Conservation (phyloP, 1,140 invertebrate genomes). For the Himalopsyche phryganea region DNA sequence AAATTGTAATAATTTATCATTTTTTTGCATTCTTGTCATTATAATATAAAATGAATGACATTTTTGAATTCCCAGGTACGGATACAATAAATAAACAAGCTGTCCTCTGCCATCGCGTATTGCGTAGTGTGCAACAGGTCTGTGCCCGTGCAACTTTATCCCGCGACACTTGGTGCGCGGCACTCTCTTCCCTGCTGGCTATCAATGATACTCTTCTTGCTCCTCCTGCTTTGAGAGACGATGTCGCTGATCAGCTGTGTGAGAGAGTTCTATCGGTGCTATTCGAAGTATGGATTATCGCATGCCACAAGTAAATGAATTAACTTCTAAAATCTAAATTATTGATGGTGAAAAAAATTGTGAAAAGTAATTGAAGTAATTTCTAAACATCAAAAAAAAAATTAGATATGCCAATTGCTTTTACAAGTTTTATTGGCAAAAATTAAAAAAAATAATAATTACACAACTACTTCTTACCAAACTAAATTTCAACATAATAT, state of each 20-base stretch:
- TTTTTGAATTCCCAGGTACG: slow-evolving; percentile 57
- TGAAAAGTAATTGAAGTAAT: too few species aligned
- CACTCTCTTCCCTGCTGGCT: slow-evolving; percentile 85
- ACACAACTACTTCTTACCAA: too few species aligned
- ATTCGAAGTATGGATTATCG: slow-evolving; percentile 92
- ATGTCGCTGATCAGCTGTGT: slow-evolving; percentile 92
- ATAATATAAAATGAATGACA: not conserved
- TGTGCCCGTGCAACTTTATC: slow-evolving; percentile 80
- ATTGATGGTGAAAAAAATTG: too few species aligned
- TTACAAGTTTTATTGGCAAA: too few species aligned
- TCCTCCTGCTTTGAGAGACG: slow-evolving; percentile 88
- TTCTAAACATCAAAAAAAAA: too few species aligned
- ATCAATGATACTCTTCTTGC: slow-evolving; percentile 90
- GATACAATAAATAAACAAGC: slow-evolving; percentile 92
- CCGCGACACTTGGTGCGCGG: slow-evolving; percentile 85
- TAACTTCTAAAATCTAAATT: too few species aligned
- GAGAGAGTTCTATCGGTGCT: slow-evolving; percentile 90
- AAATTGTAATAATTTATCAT: too few species aligned
- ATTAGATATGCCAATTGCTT: too few species aligned
- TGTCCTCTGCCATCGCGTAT: slow-evolving; percentile 89
- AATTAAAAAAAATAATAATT: too few species aligned
- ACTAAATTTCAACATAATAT: too few species aligned
- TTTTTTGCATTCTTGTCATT: too few species aligned
- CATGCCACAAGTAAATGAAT: slow-evolving; percentile 64
- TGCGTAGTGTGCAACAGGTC: slow-evolving; percentile 83